Evolutionary conservation across 1,140 invertebrate genomes (phyloP), one percentile per base, ranked within the genome.

Genomic region (Achatina immaculata): DNA sequence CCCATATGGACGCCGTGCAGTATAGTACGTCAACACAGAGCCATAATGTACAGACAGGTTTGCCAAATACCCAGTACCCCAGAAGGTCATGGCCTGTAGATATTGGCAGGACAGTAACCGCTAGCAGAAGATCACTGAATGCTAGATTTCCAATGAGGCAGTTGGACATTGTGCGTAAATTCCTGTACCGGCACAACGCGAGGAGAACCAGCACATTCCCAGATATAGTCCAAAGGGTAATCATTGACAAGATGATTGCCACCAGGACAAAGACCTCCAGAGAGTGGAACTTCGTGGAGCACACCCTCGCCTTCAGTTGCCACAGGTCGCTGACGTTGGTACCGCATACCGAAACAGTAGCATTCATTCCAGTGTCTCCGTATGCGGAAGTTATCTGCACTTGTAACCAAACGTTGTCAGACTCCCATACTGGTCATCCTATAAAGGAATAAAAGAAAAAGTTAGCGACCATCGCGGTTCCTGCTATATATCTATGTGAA

Each of bases 1-100:
- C 90, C 91, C 91, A 92, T 45, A 92, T 91, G 31, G 90, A 91
- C 7, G 91, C 91, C 11, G 91, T 92, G 83, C 91, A 92, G 82
- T 90, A 91, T 24, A 92, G 82, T 3, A 92, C 91, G 83, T 92
- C 91, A 0, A 89, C 86, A 76, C 85, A 89, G 51, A 91, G 75
- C 89, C 90, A 91, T 36, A 90, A 82, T 43, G 85, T 87, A 69
- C 89, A 91, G 82, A 87, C 87, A 14, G 82, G 80, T 58, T 86
- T 81, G 28, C 90, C 91, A 82, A 92, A 91, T n/a, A 90, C 82
- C 91, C 91, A 92, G 85, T 90, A 89, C 19, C 90, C 90, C 4
- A 91, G 85, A 31, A 91, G 77, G 72, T 91, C 90, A 78, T 91
- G 82, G 19, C 86, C 85, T 11, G 88, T 81, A 4, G 90, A 90